Percentiles rank a stretch among this genome's conserved stretches.
Conservation (phyloP, 2,888 invertebrate species). For the Orthosia gothica region DNA sequence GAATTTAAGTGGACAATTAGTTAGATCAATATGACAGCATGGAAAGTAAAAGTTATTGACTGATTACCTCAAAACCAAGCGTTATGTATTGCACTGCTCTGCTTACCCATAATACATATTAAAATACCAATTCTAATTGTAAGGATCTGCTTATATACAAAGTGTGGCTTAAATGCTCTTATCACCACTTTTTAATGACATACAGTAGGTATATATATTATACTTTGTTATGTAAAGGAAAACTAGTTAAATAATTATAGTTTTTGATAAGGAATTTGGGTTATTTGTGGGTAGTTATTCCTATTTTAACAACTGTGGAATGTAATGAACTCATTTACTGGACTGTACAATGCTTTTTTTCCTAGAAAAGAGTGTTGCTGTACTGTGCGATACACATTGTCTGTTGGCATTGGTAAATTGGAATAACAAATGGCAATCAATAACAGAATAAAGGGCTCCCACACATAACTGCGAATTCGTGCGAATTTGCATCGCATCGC, state of each 20-base stretch:
- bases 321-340: background rate
- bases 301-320: background rate
- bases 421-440: background rate
- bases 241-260: background rate
- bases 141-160: too few species aligned
- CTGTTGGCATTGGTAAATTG: background rate
- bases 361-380: background rate
- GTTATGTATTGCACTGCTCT: background rate
- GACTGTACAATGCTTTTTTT: background rate
- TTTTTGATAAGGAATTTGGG: constrained; percentile 20
- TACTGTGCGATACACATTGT: background rate
- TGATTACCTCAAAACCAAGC: background rate
- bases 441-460: background rate
- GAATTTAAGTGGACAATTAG: constrained; percentile 32
- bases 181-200: background rate
- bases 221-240: background rate
- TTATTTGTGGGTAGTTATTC: background rate
- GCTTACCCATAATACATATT: background rate
- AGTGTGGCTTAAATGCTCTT: background rate
- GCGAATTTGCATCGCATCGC: too few species aligned
- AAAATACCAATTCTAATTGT: background rate
- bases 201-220: background rate
- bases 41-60: constrained; percentile 29
- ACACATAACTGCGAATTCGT: too few species aligned
- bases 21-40: constrained; percentile 22